Conservation (phyloP, 2,888 invertebrate species). For the Fragum sueziense region DNA sequence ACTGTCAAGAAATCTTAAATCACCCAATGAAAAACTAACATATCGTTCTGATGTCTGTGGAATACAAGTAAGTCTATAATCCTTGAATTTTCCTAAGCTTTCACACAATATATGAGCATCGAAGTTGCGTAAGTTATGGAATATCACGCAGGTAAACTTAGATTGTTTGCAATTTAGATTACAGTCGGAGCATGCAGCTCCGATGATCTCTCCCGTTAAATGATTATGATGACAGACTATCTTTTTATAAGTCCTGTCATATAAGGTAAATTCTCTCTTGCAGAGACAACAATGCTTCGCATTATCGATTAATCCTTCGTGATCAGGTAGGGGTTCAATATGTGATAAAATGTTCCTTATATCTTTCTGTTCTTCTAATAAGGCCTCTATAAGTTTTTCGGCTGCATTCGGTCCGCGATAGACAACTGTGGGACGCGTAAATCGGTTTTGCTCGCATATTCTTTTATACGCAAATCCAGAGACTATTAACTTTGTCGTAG, state of each 20-base stretch:
- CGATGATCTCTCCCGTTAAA: conserved; percentile 36
- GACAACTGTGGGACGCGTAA: conserved; percentile 36
- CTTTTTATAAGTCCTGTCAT: conserved; percentile 27
- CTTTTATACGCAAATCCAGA: conserved; percentile 47
- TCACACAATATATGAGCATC: conserved; percentile 38
- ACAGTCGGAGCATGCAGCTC: conserved; percentile 29
- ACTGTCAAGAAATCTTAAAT: conserved; percentile 50
- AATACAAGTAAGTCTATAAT: conserved; percentile 26
- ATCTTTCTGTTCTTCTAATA: conserved; percentile 40
- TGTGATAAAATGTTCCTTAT: conserved; percentile 33
- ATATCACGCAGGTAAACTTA: conserved; percentile 33
- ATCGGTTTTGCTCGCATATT: conserved; percentile 26
- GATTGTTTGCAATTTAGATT: conserved; percentile 36
- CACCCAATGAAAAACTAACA: conserved; percentile 45
- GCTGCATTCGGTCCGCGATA: conserved; percentile 39
- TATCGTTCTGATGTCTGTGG: conserved; percentile 46
- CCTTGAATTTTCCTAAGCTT: conserved; percentile 33
- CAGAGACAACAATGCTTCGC: conserved; percentile 35
- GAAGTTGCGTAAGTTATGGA: conserved; percentile 41
- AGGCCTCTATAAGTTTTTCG: conserved; percentile 34
- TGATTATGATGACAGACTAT: conserved; percentile 41
- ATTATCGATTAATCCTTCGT: conserved; percentile 9
- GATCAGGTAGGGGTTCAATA: conserved; percentile 36
- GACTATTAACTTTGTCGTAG: conserved; percentile 27
- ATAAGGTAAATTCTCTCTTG: conserved; percentile 29